Evolutionary conservation across 2,888 invertebrate genomes (phyloP).

Genomic region (Dexiosoma caninum): DNA sequence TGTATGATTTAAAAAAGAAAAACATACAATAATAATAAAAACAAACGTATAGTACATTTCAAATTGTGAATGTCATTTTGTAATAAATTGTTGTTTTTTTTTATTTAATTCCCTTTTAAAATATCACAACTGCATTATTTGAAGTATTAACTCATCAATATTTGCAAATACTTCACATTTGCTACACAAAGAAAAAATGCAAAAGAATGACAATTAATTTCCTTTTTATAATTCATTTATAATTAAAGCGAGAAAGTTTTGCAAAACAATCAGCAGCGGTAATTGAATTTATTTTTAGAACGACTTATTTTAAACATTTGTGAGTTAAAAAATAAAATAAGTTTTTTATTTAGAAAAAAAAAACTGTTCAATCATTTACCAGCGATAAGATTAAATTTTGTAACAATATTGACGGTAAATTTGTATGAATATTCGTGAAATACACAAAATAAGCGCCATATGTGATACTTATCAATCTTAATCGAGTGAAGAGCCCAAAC

Average conservation of each 20-base stretch:
- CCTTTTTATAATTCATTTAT: not conserved
- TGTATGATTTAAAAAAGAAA: too few relatives aligned
- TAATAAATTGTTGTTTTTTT: not conserved
- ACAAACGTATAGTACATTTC: not conserved
- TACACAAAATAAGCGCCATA: not conserved
- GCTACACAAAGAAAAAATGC: not conserved
- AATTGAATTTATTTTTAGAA: constrained; percentile 26
- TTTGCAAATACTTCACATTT: not conserved
- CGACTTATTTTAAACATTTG: not conserved
- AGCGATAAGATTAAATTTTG: constrained; percentile 29
- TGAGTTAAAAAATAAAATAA: not conserved
- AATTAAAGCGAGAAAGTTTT: not conserved
- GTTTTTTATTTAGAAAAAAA: not conserved
- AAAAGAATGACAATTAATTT: too few relatives aligned
- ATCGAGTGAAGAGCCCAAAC: not conserved
- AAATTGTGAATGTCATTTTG: not conserved
- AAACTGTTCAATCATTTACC: not conserved
- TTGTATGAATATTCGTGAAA: not conserved
- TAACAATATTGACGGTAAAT: not conserved
- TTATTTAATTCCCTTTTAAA: not conserved
- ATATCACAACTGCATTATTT: not conserved
- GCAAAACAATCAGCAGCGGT: not conserved
- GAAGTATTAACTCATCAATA: not conserved
- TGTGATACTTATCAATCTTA: not conserved
- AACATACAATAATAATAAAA: too few relatives aligned